These are phyloP conservation scores for Camarhynchus parvulus DNA, from an alignment of 2,113 vertebrate species.

Conservation along the genomic window DNA sequence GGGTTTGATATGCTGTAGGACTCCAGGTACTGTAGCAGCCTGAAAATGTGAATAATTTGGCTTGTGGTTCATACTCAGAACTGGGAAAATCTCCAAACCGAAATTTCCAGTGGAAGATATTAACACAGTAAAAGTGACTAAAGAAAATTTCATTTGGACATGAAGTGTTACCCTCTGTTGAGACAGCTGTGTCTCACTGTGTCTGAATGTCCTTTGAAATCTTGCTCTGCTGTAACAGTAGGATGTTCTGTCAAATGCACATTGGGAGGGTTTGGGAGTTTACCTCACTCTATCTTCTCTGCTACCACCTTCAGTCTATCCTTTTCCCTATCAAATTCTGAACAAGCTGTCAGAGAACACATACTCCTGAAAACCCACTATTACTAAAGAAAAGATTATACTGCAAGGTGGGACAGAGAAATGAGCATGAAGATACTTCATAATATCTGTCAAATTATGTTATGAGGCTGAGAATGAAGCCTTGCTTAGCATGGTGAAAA, in stretches of 20 bases:
- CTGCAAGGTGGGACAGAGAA: not conserved
- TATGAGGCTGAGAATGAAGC: not conserved
- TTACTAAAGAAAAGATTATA: not conserved
- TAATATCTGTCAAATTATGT: not conserved
- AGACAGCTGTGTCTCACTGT: not conserved
- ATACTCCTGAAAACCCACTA: not conserved
- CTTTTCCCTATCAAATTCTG: not conserved
- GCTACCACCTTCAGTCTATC: not conserved
- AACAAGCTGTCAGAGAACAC: not conserved
- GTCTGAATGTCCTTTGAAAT: not conserved
- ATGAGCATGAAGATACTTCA: not conserved
- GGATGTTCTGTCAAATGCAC: not conserved
- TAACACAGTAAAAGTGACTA: not conserved
- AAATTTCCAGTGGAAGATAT: conserved; percentile 9
- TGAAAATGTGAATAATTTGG: not conserved
- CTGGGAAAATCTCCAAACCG: conserved; percentile 3
- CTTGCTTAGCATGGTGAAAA: not conserved
- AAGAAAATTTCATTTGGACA: not conserved
- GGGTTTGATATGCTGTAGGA: not conserved
- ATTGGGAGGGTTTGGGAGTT: not conserved
- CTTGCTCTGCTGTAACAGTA: not conserved
- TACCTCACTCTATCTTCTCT: not conserved
- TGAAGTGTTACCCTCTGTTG: not conserved
- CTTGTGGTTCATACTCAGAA: not conserved
- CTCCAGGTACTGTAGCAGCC: not conserved